Conservation (phyloP, 2,113 vertebrate genomes). For the Tylochromis polylepis region DNA sequence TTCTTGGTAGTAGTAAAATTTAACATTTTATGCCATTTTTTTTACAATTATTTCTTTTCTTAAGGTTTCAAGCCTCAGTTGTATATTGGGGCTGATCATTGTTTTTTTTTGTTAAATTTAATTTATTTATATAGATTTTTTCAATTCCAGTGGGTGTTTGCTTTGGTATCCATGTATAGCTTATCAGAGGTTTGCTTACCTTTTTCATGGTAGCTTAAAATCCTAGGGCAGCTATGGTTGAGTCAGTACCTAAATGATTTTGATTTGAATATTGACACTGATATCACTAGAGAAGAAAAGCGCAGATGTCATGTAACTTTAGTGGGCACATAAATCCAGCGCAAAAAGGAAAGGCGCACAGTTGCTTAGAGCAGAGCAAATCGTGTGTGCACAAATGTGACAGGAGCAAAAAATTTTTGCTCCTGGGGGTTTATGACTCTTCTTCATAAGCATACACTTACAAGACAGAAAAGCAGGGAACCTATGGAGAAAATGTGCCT, state of each 20-base stretch:
- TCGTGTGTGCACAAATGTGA: neutral
- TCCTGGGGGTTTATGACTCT: neutral
- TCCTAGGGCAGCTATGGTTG: neutral
- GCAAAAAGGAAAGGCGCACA: neutral
- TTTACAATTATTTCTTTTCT: neutral
- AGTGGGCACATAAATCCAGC: neutral
- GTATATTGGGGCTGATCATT: neutral
- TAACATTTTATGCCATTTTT: neutral
- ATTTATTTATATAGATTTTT: neutral
- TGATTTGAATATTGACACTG: neutral
- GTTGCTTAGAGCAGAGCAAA: neutral
- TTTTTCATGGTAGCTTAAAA: neutral
- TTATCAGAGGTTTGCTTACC: neutral
- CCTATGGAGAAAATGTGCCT: neutral
- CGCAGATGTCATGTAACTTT: neutral
- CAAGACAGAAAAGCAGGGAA: neutral
- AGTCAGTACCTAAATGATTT: neutral
- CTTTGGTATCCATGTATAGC: neutral
- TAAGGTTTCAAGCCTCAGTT: neutral
- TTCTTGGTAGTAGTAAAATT: no score
- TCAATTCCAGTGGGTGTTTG: neutral
- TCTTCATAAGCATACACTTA: neutral
- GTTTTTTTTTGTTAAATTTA: neutral
- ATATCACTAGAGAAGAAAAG: neutral
- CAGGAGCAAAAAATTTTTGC: rapidly evolving